Evolutionary conservation across 2,888 invertebrate species (phyloP).

Genomic region (Spisula solida): DNA sequence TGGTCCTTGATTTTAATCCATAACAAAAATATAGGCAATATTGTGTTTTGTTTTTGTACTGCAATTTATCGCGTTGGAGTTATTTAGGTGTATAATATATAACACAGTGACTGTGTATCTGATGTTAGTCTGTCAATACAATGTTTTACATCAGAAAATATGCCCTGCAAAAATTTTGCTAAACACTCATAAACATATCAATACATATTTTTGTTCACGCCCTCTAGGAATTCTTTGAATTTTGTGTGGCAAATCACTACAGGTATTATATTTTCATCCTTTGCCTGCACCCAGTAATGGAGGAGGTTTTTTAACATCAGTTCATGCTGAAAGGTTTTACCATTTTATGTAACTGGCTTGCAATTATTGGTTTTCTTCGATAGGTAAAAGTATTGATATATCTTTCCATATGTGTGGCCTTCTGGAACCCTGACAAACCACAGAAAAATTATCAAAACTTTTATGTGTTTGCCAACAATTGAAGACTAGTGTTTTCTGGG

Average conservation of each 20-base stretch:
- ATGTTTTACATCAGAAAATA: not conserved
- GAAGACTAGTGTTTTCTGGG: constrained; percentile 22
- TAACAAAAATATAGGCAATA: no score
- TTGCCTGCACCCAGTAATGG: constrained; percentile 33
- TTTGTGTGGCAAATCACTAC: constrained; percentile 37
- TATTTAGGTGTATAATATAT: not conserved
- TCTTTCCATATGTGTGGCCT: constrained; percentile 59
- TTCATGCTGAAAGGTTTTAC: constrained; percentile 27
- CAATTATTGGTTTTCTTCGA: constrained; percentile 37
- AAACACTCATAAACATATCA: constrained; percentile 25
- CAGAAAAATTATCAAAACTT: constrained; percentile 54
- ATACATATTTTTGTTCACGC: constrained; percentile 43
- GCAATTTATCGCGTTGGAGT: no score
- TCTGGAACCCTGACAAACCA: constrained; percentile 55
- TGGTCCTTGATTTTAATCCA: no score
- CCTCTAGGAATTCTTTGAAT: constrained; percentile 30
- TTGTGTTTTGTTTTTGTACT: no score
- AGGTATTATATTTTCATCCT: constrained; percentile 12
- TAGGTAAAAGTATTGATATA: constrained; percentile 46
- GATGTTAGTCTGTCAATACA: not conserved
- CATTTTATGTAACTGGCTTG: constrained; percentile 34
- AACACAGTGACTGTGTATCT: not conserved
- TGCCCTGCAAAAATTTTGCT: not conserved
- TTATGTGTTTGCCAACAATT: constrained; percentile 34
- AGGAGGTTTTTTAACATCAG: constrained; percentile 7